Base-by-base conservation (phyloP, 2,113 vertebrate species). In the Phalacrocorax aristotelis region DNA sequence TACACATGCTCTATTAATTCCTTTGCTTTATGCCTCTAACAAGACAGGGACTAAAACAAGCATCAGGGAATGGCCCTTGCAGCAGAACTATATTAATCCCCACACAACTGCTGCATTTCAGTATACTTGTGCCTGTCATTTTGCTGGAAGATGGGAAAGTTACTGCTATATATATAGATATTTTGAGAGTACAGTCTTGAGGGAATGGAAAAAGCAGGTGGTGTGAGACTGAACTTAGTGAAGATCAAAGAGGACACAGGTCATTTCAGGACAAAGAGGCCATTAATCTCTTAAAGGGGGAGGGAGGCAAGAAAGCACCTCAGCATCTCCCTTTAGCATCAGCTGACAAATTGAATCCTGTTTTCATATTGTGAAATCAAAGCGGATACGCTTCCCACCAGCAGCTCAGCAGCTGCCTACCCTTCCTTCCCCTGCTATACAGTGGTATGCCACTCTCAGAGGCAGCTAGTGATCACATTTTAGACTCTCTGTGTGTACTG, bases 221-320 rank as follows among this genome's bases (percentile, higher is more conserved):
- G 70, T 91, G 94, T 58, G 77, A 91, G 81, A 42, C 54, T 48
- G 78, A 94, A 77, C 36, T 46, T 17, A 22, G 62, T 57, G 36
- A 57, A 91, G 68, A 95, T 85, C 75, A 83, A 91, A 94, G 71
- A 83, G 82, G 83, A 88, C 60, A 49, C 38, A 29, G 95, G 89
- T 90, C 93, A 78, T 42, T 81, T 83, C 78, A 91, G 96, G 94
- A 89, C 87, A 96, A 65, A 92, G 65, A 65, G 5, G 6, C 81
- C 77, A 46, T 22, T 77, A 52, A 72, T 87, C 55, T 89, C 38
- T 55, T 69, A 3, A 40, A 91, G 62, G 12, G 46, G n/a, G n/a
- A 93, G 42, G 72, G 72, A 92, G 89, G 78, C 44, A 61, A 69
- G 89, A 78, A 83, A 96, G 86, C 93, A 83, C 71, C 96, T 93